These are phyloP conservation scores for Neomicropteryx cornuta DNA, from an alignment of 1,140 invertebrate species.

Conservation along the genomic window DNA sequence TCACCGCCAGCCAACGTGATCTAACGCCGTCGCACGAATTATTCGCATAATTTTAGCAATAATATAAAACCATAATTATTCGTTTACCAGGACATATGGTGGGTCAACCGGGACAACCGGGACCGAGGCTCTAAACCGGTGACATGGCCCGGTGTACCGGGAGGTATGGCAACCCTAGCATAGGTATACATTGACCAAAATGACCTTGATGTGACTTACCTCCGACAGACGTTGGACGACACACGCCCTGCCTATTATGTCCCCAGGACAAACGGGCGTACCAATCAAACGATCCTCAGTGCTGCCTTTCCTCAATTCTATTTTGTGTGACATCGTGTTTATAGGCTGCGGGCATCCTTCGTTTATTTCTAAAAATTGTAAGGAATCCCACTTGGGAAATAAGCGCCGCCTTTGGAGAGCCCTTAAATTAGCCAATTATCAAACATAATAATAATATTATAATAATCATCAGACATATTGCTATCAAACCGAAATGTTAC, in stretches of 20 bases:
- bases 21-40: too few species aligned
- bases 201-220: constrained; percentile 17
- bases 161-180: too few species aligned
- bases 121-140: too few species aligned
- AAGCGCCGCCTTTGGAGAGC: constrained; percentile 50
- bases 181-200: constrained; percentile 2
- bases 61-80: too few species aligned
- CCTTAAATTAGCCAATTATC: too few species aligned
- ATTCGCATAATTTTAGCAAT: too few species aligned
- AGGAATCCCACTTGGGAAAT: constrained; percentile 40
- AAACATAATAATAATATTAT: background rate
- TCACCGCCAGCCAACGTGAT: too few species aligned
- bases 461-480: background rate
- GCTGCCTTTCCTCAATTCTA: constrained; percentile 12
- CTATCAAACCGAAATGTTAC: background rate
- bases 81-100: too few species aligned
- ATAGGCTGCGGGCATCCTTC: constrained; percentile 44
- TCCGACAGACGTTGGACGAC: constrained; percentile 48
- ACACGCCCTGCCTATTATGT: constrained; percentile 52
- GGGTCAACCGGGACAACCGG: too few species aligned
- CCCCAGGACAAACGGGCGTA: constrained; percentile 60
- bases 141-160: too few species aligned
- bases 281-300: constrained; percentile 38
- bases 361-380: constrained; percentile 53
- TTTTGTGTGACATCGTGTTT: constrained; percentile 9